Evolutionary conservation across 2,797 vertebrate species (phyloP).

Genomic region (Mus caroli): DNA sequence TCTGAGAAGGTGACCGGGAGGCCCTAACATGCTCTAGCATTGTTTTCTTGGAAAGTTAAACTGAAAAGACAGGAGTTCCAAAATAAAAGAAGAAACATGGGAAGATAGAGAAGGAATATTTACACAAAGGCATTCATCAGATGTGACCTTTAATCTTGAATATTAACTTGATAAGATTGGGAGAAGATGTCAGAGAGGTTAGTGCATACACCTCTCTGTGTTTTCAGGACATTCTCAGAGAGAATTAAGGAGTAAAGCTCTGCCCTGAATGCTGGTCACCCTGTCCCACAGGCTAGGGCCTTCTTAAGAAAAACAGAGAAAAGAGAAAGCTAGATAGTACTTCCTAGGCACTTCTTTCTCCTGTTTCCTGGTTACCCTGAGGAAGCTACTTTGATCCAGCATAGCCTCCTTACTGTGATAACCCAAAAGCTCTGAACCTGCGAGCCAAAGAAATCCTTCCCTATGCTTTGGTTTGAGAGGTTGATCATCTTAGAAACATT

Average conservation of each 20-base stretch:
- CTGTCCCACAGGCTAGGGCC: background rate
- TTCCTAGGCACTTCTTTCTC: background rate
- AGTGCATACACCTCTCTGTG: background rate
- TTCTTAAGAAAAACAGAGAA: background rate
- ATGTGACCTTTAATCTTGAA: background rate
- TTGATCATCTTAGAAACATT: background rate
- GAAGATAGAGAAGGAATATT: no score
- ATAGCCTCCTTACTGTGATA: background rate
- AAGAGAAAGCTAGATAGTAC: background rate
- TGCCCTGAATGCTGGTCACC: background rate
- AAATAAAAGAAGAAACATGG: background rate
- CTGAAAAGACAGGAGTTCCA: background rate
- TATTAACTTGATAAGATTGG: background rate
- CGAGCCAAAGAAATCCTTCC: background rate
- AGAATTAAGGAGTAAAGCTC: background rate
- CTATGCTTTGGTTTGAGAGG: background rate
- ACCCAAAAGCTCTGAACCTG: background rate
- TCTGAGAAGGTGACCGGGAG: background rate
- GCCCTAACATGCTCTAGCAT: background rate
- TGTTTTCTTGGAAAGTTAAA: conserved; percentile 6
- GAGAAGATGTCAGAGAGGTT: background rate
- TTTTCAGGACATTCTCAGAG: background rate
- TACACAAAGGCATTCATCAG: background rate
- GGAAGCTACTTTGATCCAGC: background rate
- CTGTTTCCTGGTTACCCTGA: background rate